Evolutionary conservation across 2,113 vertebrate species (phyloP), one percentile per base, ranked within the genome.

Genomic region (Scopus umbretta): DNA sequence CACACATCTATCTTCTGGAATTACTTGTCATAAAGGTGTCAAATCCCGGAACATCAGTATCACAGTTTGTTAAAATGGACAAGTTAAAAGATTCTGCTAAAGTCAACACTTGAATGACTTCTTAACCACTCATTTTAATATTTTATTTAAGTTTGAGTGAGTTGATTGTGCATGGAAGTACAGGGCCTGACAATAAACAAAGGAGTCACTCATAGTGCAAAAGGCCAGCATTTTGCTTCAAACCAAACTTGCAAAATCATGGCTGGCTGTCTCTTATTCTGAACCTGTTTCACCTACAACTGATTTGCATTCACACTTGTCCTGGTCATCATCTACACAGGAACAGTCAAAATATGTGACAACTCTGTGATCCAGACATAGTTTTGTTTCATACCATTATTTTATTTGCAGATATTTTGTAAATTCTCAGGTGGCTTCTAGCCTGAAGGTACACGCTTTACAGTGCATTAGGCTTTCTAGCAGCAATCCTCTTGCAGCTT

Each of bases 21-120:
- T 80, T 52, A 70, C 63, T 85, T 74, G 58, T 96, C 74, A 66
- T 88, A 21, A 42, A 85, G 88, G 59, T 80, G 80, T 72, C 80
- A 88, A 80, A 43, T 42, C 47, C 66, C 70, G 66, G 55, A 90
- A 61, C 70, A 59, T 59, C 47, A 36, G 38, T n/a, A 49, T 76
- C 86, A 85, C 76, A 94, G 66, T 70, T 78, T 71, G 68, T 87
- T 90, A 91, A 95, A 97, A 59, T 1, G 23, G 68, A 45, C 49
- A 79, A 71, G 38, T 71, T 89, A 43, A 89, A 90, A 93, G 47
- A 93, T 87, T 86, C 82, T 83, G 78, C 40, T 75, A 82, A 82
- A 89, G 79, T 76, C 90, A 90, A 80, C 72, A 87, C 72, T 80
- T 73, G 78, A 95, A 95, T 94, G 55, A 63, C 87, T 92, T 73